A percentile compares a stretch with the other conserved stretches of the same genome.
Evolutionary conservation across 2,797 vertebrate species (phyloP).

Genomic region (Pampus argenteus): DNA sequence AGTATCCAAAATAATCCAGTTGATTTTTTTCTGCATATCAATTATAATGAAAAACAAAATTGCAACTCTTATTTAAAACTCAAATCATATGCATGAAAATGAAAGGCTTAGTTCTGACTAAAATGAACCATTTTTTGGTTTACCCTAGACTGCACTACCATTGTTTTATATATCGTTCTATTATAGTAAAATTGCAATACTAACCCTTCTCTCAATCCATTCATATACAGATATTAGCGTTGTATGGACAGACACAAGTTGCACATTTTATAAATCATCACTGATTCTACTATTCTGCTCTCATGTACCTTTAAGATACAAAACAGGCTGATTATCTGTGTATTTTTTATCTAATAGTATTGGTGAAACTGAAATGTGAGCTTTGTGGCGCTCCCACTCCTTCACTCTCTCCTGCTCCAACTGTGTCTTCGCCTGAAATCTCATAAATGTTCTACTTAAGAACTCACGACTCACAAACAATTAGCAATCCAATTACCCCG

Average conservation of each 20-base stretch:
- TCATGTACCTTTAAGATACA: not conserved
- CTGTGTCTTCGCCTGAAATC: constrained; percentile 8
- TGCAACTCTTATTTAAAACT: not conserved
- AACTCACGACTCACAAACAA: constrained; percentile 57
- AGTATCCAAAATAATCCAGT: not conserved
- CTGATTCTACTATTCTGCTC: not conserved
- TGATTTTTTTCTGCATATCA: not conserved
- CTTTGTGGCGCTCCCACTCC: not conserved
- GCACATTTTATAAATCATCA: too few species aligned
- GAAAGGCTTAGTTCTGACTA: not conserved
- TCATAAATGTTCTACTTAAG: constrained; percentile 37
- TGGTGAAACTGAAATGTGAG: too few species aligned
- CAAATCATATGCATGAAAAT: not conserved
- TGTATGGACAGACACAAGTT: not conserved
- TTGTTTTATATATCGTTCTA: not conserved
- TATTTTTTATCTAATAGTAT: constrained; percentile 3
- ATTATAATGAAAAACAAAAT: not conserved
- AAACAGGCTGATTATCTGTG: not conserved
- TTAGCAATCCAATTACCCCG: constrained; percentile 74
- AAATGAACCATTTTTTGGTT: not conserved
- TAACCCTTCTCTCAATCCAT: not conserved
- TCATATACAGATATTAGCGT: not conserved
- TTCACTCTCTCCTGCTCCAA: constrained; percentile 20
- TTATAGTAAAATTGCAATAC: not conserved
- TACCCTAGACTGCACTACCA: too few species aligned